Base-by-base conservation (phyloP, 1,140 invertebrate species). In the Pogonomyrmex barbatus region DNA sequence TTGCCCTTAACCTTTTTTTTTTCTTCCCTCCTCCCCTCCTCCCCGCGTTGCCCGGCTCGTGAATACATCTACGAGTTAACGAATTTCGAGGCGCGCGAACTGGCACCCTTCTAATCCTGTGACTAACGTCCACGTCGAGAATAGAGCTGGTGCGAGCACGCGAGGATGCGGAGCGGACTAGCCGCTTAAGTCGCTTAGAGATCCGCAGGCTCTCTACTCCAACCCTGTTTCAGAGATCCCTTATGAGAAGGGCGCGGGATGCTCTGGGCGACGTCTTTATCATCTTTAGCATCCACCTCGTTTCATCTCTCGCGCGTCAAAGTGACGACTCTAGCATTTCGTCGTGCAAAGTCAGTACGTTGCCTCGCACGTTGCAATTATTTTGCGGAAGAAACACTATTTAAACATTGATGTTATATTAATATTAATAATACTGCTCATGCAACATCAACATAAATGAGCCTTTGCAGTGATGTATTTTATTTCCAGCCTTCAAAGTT, bases 21-120 rank as follows among this genome's bases (percentile, higher is more conserved):
- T n/a, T 70, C 5, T 30, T 42, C 3, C 12, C 39, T 33, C 30
- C 50, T 30, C 47, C 24, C 39, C 52, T 56, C 33, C 50, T 33
- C 52, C 4, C 24, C 42, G 14, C 63, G 24, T n/a, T 42, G 33
- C 17, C 58, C 42, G 42, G 6, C 60, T 14, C 47, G 47, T 33
- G 70, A 87, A 79, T 87, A 70, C 88, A 62, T 87, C 88, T 73
- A 79, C 81, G 86, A 78, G 76, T 82, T 89, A 89, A 91, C 88
- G 88, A 91, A 91, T 91, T 86, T 89, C 81, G 54, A 47, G 58
- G 45, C 71, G 73, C 70, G 77, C 63, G 54, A 73, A 58, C 54
- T 73, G 10, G 71, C 87, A 87, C 88, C 88, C 79, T 90, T 90
- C 90, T 91, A 91, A 91, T 91, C 91, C 88, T 91, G 24, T 71